Percentiles rank a stretch among this genome's conserved stretches.
These are phyloP conservation scores for Dromiciops gliroides DNA, from an alignment of 2,113 vertebrate genomes.

Conservation along the genomic window DNA sequence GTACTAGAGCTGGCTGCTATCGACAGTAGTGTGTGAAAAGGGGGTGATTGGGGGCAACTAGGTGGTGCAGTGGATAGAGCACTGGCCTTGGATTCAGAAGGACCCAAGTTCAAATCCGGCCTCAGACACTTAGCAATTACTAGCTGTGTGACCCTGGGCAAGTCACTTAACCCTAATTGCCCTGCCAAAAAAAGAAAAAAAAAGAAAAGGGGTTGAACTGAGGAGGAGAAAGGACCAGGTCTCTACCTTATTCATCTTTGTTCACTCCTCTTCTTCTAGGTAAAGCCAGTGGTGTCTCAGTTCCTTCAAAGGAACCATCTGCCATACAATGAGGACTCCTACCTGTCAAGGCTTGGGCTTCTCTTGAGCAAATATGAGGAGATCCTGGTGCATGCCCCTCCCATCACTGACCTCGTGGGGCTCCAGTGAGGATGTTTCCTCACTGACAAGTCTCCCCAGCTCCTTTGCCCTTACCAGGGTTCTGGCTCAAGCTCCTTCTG, in stretches of 20 bases:
- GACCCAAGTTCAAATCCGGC: too few relatives aligned
- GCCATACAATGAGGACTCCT: constrained; percentile 92
- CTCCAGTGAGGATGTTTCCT: constrained; percentile 84
- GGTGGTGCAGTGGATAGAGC: too few relatives aligned
- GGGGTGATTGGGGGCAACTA: neutral
- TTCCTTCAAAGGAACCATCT: constrained; percentile 90
- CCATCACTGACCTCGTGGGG: constrained; percentile 93
- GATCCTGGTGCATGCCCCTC: constrained; percentile 92
- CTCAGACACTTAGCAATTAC: too few relatives aligned
- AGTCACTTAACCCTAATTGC: too few relatives aligned
- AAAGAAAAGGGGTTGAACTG: too few relatives aligned
- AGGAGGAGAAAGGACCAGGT: fast-evolving
- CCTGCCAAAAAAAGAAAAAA: too few relatives aligned
- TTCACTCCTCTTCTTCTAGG: constrained; percentile 80
- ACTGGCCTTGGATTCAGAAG: too few relatives aligned
- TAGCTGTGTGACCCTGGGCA: too few relatives aligned
- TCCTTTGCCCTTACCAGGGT: neutral
- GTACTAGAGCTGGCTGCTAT: too few relatives aligned
- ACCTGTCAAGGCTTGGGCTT: constrained; percentile 87
- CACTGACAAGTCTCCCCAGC: neutral
- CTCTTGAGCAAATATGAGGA: constrained; percentile 92
- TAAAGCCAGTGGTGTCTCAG: constrained; percentile 91
- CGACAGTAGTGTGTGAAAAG: too few relatives aligned
- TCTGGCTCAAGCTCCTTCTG: neutral
- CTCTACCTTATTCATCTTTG: fast-evolving